These are phyloP conservation scores for Eumacrocentrus americanus DNA, from an alignment of 2,888 invertebrate genomes.

Conservation along the genomic window DNA sequence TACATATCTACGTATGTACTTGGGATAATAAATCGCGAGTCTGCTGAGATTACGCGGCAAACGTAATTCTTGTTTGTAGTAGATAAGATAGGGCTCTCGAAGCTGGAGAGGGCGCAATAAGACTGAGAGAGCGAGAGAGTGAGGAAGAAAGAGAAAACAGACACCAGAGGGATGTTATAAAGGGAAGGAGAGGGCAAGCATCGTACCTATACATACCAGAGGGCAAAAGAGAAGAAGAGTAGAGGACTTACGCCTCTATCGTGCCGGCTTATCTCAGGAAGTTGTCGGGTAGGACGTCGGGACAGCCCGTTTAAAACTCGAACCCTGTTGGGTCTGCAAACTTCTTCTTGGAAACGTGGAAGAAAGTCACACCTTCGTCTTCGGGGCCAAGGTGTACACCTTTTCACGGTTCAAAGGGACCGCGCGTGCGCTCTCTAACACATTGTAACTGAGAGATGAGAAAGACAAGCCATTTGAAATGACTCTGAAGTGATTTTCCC, in stretches of 20 bases:
- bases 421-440: constrained; percentile 6
- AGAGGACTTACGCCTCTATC: constrained; percentile 56
- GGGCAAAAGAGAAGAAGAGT: constrained; percentile 20
- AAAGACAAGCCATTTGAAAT: not conserved
- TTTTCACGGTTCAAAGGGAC: constrained; percentile 17
- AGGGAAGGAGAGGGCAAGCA: too few species aligned
- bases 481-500: not conserved
- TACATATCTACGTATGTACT: constrained; percentile 17
- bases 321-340: constrained; percentile 54
- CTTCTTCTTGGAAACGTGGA: constrained; percentile 54
- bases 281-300: constrained; percentile 55
- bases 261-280: constrained; percentile 57
- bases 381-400: constrained; percentile 19
- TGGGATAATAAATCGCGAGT: constrained; percentile 54
- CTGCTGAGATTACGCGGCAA: constrained; percentile 54
- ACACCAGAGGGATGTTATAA: too few species aligned
- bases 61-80: constrained; percentile 60
- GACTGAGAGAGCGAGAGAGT: not conserved
- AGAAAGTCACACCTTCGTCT: constrained; percentile 52
- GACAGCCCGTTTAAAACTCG: constrained; percentile 52
- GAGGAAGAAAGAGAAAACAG: constrained; percentile 18
- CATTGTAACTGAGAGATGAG: constrained; percentile 28
- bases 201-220: constrained; percentile 16
- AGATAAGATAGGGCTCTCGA: constrained; percentile 53
- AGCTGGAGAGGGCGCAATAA: not conserved